phyloP scores from a whole-genome alignment of 2,888 invertebrate genomes.

The Adineta ricciae region DNA sequence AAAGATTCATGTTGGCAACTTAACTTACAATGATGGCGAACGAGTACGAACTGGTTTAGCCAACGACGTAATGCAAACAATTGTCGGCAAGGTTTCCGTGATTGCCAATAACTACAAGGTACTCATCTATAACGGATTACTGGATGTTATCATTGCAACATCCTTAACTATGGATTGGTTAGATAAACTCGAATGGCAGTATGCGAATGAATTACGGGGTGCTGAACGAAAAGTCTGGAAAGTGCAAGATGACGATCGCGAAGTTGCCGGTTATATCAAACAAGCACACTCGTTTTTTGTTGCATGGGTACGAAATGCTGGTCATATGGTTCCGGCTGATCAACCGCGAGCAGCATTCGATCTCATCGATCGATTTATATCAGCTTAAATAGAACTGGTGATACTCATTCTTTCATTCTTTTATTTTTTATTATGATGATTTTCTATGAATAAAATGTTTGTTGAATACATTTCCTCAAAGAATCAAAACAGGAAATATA shows the following conservation, averaged over 20 bases:
- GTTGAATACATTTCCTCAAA: too few relatives aligned
- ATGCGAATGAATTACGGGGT: slow-evolving; percentile 59
- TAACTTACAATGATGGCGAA: slow-evolving; percentile 55
- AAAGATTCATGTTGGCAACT: slow-evolving; percentile 73
- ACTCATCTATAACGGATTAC: slow-evolving; percentile 75
- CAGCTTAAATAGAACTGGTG: background rate
- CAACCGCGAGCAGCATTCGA: slow-evolving; percentile 38
- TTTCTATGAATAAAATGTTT: background rate
- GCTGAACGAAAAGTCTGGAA: slow-evolving; percentile 59
- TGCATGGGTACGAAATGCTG: slow-evolving; percentile 40
- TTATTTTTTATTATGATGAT: background rate
- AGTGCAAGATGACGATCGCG: slow-evolving; percentile 40
- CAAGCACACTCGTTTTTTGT: slow-evolving; percentile 37
- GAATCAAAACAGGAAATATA: too few relatives aligned
- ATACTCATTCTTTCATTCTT: background rate
- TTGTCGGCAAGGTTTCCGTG: background rate
- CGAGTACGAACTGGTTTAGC: slow-evolving; percentile 64
- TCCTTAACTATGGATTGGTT: slow-evolving; percentile 72
- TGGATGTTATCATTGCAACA: slow-evolving; percentile 80
- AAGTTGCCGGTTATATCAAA: slow-evolving; percentile 46
- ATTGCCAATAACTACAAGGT: slow-evolving; percentile 48
- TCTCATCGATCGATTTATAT: slow-evolving; percentile 1
- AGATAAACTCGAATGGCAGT: slow-evolving; percentile 61
- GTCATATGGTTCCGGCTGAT: slow-evolving; percentile 46
- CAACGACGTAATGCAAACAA: slow-evolving; percentile 62